Conservation (phyloP, 2,113 vertebrate genomes). For the Caretta caretta region DNA sequence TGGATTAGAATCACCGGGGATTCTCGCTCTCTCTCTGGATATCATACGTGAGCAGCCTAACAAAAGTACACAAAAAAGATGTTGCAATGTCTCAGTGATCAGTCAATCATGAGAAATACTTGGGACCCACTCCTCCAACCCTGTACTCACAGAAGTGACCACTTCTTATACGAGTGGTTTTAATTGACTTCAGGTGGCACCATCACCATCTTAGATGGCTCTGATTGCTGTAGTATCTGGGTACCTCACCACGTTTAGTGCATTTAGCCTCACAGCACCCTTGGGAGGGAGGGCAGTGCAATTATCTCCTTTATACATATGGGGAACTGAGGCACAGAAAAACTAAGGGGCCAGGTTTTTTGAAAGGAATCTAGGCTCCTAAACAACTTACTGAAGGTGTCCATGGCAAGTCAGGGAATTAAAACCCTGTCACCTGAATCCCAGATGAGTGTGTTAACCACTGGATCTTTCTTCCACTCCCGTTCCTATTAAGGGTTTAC, state of each 20-base stretch:
- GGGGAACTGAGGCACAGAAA: neutral
- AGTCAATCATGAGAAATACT: neutral
- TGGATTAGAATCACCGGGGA: neutral
- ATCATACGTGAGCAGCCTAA: neutral
- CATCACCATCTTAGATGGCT: neutral
- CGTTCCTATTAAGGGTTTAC: neutral
- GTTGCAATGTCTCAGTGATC: neutral
- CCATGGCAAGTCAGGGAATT: neutral
- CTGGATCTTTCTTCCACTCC: neutral
- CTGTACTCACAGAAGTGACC: neutral
- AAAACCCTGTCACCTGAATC: accelerated
- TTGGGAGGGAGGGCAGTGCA: neutral
- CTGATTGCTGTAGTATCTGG: neutral
- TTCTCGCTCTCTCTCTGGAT: neutral
- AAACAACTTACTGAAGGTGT: neutral
- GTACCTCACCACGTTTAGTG: neutral
- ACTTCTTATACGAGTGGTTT: neutral
- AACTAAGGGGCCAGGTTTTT: neutral
- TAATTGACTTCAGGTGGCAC: neutral
- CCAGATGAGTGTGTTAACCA: accelerated
- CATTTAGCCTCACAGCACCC: neutral
- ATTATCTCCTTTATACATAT: neutral
- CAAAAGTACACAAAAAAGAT: neutral
- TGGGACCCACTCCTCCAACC: neutral
- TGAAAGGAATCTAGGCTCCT: neutral